A percentile compares a stretch with the other conserved stretches of the same genome.
Evolutionary conservation across 2,888 invertebrate genomes (phyloP).

Genomic region (Mamestra brassicae): DNA sequence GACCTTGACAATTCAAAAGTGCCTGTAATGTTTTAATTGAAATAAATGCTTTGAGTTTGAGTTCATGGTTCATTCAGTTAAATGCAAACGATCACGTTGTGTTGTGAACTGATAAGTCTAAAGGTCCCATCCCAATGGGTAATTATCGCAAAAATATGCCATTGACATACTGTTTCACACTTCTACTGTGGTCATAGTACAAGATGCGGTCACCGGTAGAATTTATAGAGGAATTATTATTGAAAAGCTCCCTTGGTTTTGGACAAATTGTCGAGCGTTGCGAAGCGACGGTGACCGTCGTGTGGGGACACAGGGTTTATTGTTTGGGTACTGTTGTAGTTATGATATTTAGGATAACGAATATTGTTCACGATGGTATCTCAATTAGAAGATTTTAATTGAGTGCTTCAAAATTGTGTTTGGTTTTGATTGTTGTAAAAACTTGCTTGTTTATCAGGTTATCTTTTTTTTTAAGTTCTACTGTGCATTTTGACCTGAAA

Average conservation of each 20-base stretch:
- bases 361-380: background rate
- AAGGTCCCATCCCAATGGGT: too few species aligned
- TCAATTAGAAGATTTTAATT: constrained; percentile 25
- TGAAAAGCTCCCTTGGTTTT: constrained; percentile 77
- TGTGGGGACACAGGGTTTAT: constrained; percentile 54
- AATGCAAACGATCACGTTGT: background rate
- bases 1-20: too few species aligned
- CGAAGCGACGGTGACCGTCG: constrained; percentile 67
- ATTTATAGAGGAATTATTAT: constrained; percentile 86
- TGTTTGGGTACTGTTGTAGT: constrained; percentile 54
- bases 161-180: constrained; percentile 25
- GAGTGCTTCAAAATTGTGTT: background rate
- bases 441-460: background rate
- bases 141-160: background rate
- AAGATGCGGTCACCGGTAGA: constrained; percentile 76
- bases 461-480: background rate
- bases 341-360: constrained; percentile 35
- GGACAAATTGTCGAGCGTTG: constrained; percentile 81
- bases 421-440: background rate
- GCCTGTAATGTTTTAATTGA: too few species aligned
- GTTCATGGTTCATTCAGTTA: too few species aligned
- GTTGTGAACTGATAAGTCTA: background rate
- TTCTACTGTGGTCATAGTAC: constrained; percentile 56
- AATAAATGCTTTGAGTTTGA: too few species aligned
- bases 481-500: too few species aligned